Conservation (phyloP, 2,797 vertebrate genomes). For the Molothrus ater region DNA sequence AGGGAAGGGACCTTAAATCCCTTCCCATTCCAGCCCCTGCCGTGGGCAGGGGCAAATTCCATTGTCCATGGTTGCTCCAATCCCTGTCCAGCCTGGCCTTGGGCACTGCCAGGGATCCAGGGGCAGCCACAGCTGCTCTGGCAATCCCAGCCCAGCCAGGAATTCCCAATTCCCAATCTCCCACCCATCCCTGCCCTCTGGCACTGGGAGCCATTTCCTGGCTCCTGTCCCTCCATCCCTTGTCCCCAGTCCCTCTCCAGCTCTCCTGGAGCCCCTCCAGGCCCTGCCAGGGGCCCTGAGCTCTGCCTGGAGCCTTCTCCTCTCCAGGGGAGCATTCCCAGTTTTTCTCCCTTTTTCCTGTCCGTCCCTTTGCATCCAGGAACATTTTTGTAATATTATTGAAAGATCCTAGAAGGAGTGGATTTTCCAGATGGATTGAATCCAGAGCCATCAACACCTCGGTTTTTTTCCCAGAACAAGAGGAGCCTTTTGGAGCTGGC, state of each 20-base stretch:
- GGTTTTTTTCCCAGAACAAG: accelerated
- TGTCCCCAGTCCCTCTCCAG: not conserved
- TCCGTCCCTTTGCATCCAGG: not conserved
- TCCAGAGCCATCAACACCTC: not conserved
- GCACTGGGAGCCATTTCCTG: not conserved
- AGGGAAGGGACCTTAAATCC: not conserved
- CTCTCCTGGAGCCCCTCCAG: not conserved
- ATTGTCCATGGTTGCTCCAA: not conserved
- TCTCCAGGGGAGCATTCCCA: not conserved
- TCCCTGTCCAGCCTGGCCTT: not conserved
- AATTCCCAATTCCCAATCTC: not conserved
- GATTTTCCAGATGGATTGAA: not conserved
- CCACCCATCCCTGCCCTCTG: not conserved
- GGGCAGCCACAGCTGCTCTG: not conserved
- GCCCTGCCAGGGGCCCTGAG: not conserved
- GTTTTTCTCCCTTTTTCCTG: not conserved
- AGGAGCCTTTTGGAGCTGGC: not conserved
- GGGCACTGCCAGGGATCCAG: not conserved
- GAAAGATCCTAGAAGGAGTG: not conserved
- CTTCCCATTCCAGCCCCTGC: accelerated
- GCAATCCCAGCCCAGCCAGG: no score
- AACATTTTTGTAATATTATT: not conserved
- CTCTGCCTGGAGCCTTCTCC: not conserved
- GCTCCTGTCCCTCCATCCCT: not conserved
- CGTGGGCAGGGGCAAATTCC: not conserved